Base-by-base conservation (phyloP, 2,797 vertebrate genomes). In the Poeciliopsis turneri region DNA sequence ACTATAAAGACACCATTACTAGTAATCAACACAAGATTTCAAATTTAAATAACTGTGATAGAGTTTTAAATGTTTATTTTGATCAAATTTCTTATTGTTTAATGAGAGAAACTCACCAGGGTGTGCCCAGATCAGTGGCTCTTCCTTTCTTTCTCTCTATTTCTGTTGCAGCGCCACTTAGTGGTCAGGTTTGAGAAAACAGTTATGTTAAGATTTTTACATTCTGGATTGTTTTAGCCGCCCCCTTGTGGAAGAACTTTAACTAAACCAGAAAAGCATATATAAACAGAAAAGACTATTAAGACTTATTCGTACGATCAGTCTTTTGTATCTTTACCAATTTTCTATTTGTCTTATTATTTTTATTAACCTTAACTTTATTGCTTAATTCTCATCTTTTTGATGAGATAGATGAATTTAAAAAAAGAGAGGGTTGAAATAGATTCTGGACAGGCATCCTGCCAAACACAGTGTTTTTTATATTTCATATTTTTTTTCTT, bases 161-260 rank as follows among this genome's bases (percentile, higher is more conserved):
- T 68, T 79, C 39, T 76, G 78, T 36, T 86, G 78, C 80, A 91
- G 82, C 57, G 84, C 89, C 89, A 41, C 82, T 33, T 59, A 80
- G 88, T 87, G 94, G 91, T 76, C 11, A 64, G 4, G 77, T 20
- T 75, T 20, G 13, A 61, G 77, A 90, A 90, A 78, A 89, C 66
- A 25, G 12, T 8, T 20, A 0, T 39, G 6, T 11, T 45, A 12
- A 16, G 51, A 66, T 5, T 39, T 16, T 83, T 74, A 28, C n/a
- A 36, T 28, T 2, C 23, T 45, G 41, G n/a, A 9, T 23, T 2
- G 23, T 41, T 75, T 83, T 83, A 80, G 69, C 79, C 78, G 79
- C 84, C 83, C 51, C 59, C 87, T 15, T 74, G 68, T 88, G 80
- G 79, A 78, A 68, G 41, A 59, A 75, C 5, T 45, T 30, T 28